phyloP scores from a whole-genome alignment of 1,140 invertebrate genomes.

The Cherax destructor region DNA sequence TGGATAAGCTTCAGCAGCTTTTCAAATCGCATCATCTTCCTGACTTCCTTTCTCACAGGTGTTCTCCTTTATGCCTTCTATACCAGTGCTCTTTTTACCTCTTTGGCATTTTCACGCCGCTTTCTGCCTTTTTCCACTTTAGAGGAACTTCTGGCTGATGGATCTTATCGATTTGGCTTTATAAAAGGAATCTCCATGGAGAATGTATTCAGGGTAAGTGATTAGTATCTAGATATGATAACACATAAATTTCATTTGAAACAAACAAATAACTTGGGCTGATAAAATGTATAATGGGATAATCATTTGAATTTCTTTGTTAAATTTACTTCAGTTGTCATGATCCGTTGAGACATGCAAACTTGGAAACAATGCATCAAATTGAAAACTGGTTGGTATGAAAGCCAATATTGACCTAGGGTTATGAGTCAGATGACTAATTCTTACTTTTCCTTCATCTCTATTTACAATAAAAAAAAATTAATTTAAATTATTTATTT shows the following conservation, averaged over 20 bases:
- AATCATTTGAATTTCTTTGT: too few species aligned
- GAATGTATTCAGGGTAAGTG: not conserved
- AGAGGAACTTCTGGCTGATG: not conserved
- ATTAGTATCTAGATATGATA: not conserved
- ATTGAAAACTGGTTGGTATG: too few species aligned
- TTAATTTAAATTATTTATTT: too few species aligned
- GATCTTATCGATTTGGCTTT: slow-evolving; percentile 4
- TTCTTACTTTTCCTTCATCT: too few species aligned
- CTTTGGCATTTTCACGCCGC: not conserved
- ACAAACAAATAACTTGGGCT: not conserved
- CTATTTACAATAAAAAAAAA: too few species aligned
- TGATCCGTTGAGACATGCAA: too few species aligned
- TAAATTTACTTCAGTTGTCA: too few species aligned
- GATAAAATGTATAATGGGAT: not conserved
- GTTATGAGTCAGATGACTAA: too few species aligned
- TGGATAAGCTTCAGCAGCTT: slow-evolving; percentile 6
- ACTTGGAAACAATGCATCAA: too few species aligned
- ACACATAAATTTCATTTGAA: not conserved
- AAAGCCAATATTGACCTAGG: too few species aligned
- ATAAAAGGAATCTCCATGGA: slow-evolving; percentile 3
- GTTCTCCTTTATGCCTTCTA: slow-evolving; percentile 8
- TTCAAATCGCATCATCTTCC: slow-evolving; percentile 11
- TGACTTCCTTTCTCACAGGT: not conserved
- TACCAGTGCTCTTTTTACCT: slow-evolving; percentile 7
- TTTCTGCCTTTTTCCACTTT: not conserved